Percentiles rank a stretch among this genome's conserved stretches.
phyloP scores from a whole-genome alignment of 2,113 vertebrate genomes.

The Hippoglossus stenolepis region DNA sequence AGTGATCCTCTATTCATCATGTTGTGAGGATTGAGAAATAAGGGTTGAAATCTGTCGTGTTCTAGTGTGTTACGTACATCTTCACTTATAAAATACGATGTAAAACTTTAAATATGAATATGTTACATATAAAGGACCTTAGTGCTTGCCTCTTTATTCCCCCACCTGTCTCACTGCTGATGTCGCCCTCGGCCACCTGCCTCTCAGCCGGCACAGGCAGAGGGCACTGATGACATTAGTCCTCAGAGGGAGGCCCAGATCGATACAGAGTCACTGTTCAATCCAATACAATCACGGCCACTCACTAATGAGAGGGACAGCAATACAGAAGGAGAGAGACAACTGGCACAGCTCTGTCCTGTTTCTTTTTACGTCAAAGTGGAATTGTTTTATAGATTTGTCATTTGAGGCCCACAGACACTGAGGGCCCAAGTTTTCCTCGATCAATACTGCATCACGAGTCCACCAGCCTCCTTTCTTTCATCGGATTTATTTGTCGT shows the following conservation, averaged over 20 bases:
- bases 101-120: constrained; percentile 14
- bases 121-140: neutral
- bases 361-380: constrained; percentile 32
- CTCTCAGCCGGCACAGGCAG: constrained; percentile 82
- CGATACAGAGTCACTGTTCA: constrained; percentile 93
- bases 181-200: constrained; percentile 82
- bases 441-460: constrained; percentile 48
- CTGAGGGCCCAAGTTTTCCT: constrained; percentile 27
- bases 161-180: constrained; percentile 61
- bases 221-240: constrained; percentile 90
- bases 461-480: constrained; percentile 18
- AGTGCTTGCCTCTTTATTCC: constrained; percentile 40
- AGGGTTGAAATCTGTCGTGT: neutral
- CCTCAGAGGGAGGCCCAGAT: constrained; percentile 90
- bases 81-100: neutral
- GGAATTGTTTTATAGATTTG: constrained; percentile 62
- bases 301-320: constrained; percentile 89
- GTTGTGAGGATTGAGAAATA: neutral
- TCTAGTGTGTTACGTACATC: neutral
- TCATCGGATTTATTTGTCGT: constrained; percentile 15
- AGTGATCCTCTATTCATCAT: constrained; percentile 39
- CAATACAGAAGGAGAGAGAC: constrained; percentile 65
- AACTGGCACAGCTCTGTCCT: constrained; percentile 19
- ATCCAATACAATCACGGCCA: constrained; percentile 94
- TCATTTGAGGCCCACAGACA: constrained; percentile 35